Conservation (phyloP, 1,140 invertebrate genomes). For the Neotoxoptera formosana region DNA sequence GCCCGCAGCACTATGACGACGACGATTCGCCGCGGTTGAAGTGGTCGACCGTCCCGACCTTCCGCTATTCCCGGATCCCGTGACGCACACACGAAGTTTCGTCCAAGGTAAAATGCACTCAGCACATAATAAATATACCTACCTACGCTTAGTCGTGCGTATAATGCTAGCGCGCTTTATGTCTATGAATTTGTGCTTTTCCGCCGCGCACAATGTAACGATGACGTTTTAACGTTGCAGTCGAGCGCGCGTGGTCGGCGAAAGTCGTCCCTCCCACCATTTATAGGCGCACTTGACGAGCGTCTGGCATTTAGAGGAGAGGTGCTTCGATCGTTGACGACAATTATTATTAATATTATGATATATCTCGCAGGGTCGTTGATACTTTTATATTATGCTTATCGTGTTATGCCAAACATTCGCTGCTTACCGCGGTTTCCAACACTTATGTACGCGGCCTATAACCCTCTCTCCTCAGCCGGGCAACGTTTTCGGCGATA, state of each 20-base stretch:
- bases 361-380: background rate
- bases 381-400: background rate
- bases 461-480: background rate
- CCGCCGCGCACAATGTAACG: too few species aligned
- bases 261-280: background rate
- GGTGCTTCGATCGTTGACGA: too few species aligned
- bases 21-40: background rate
- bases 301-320: background rate
- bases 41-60: background rate
- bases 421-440: background rate
- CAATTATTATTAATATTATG: background rate
- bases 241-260: background rate
- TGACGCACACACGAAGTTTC: background rate
- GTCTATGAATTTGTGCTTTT: background rate
- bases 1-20: background rate
- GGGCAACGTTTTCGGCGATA: background rate
- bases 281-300: background rate
- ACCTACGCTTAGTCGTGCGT: background rate
- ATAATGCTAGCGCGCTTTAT: background rate
- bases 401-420: background rate
- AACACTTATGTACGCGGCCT: background rate
- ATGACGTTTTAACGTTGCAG: background rate
- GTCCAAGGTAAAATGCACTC: constrained; percentile 20
- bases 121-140: background rate
- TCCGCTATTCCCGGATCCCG: background rate